Conservation (phyloP, 2,888 invertebrate species). For the Lepidonotus clava region DNA sequence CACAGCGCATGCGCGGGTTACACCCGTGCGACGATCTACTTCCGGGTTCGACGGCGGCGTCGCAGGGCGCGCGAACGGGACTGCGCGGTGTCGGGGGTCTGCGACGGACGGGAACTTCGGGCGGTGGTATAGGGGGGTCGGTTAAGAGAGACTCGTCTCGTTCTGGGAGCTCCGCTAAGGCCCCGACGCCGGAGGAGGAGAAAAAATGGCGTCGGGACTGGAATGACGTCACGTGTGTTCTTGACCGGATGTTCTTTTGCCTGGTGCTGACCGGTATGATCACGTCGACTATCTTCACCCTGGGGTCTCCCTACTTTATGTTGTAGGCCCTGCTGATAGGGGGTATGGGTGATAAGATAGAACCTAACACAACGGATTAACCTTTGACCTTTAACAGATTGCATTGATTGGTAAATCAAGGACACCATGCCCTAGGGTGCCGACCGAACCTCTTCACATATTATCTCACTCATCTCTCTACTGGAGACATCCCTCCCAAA, state of each 20-base stretch:
- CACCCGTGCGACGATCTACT: not conserved
- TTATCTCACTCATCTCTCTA: no score
- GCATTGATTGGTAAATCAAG: no score
- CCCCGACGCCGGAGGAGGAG: not conserved
- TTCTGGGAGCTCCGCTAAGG: not conserved
- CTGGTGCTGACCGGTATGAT: constrained; percentile 56
- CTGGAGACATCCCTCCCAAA: no score
- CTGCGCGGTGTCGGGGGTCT: no score
- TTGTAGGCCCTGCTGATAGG: no score
- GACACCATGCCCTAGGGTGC: no score
- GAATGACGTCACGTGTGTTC: constrained; percentile 61
- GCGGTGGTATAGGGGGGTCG: not conserved
- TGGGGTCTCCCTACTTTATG: constrained; percentile 45
- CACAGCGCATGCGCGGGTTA: constrained; percentile 1
- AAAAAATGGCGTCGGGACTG: constrained; percentile 55
- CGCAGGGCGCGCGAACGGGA: not conserved
- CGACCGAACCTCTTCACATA: no score
- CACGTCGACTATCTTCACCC: constrained; percentile 34
- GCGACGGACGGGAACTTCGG: not conserved
- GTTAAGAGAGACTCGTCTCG: not conserved
- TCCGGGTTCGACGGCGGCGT: not conserved
- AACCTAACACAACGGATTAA: no score
- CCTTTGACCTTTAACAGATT: no score
- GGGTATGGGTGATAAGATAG: no score
- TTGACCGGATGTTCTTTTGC: constrained; percentile 63